Conservation (phyloP, 2,113 vertebrate genomes). For the Pardalotus punctatus region DNA sequence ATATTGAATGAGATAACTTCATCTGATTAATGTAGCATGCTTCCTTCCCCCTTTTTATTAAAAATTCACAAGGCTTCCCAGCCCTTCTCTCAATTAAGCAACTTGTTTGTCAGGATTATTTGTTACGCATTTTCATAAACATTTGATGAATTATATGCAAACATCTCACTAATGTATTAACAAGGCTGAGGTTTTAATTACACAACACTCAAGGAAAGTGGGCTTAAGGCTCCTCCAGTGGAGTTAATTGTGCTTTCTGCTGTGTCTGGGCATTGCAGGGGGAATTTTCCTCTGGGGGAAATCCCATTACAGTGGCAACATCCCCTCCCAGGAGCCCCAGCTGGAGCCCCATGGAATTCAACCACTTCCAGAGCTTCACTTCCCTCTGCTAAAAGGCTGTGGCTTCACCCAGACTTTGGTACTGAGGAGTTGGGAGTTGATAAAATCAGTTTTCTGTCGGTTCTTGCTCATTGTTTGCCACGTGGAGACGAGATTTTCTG, state of each 20-base stretch:
- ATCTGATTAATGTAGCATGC: constrained; percentile 16
- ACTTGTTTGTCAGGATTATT: constrained; percentile 62
- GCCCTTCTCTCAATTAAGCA: constrained; percentile 60
- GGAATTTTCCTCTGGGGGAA: not conserved
- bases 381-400: not conserved
- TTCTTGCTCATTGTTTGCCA: not conserved
- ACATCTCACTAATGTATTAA: constrained; percentile 59
- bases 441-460: not conserved
- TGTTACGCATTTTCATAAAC: constrained; percentile 67
- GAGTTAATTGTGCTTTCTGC: not conserved
- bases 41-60: constrained; percentile 56
- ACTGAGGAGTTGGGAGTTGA: fast-evolving
- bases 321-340: not conserved
- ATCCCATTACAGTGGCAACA: not conserved
- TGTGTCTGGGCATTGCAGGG: not conserved
- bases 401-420: not conserved
- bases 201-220: not conserved
- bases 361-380: not conserved
- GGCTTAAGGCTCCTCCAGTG: not conserved
- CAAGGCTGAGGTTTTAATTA: constrained; percentile 52
- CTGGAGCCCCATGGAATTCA: not conserved
- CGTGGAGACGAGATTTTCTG: fast-evolving
- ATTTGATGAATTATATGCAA: constrained; percentile 70
- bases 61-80: constrained; percentile 70
- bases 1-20: constrained; percentile 24